Evolutionary conservation across 2,113 vertebrate species (phyloP).

Genomic region (Herpailurus yagouaroundi): DNA sequence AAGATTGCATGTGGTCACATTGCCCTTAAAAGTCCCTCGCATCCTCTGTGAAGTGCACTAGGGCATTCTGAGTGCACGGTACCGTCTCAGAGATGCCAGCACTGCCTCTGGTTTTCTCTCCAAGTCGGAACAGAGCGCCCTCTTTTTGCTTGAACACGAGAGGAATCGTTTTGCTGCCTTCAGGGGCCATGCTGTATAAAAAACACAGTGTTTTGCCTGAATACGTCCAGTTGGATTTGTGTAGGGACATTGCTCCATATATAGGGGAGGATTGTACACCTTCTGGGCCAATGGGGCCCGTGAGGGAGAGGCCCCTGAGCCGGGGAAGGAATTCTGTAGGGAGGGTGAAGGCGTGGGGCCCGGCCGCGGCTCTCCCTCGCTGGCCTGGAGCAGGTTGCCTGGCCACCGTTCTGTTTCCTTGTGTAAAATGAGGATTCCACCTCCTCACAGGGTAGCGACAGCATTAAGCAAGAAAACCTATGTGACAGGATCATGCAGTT

Average conservation of each 20-base stretch:
- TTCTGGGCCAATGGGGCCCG: background rate
- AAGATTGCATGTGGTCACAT: background rate
- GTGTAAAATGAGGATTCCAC: background rate
- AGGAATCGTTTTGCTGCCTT: background rate
- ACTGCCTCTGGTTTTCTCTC: background rate
- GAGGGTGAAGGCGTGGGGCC: background rate
- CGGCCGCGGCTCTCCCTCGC: background rate
- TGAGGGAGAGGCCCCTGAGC: background rate
- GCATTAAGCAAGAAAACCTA: background rate
- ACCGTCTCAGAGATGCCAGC: background rate
- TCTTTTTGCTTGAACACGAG: background rate
- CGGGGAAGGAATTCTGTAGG: background rate
- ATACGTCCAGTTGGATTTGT: background rate
- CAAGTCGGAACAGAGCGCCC: background rate
- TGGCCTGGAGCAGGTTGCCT: background rate
- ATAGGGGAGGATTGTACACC: rapidly evolving
- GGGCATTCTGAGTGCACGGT: background rate
- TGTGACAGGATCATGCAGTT: background rate
- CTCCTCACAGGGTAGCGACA: background rate
- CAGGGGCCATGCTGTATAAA: background rate
- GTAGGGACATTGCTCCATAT: background rate
- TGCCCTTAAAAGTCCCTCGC: background rate
- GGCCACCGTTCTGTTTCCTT: background rate
- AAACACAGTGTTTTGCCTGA: background rate
- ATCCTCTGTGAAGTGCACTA: too few species aligned